phyloP scores from a whole-genome alignment of 2,888 invertebrate species.

The Teinopalpus imperialis region DNA sequence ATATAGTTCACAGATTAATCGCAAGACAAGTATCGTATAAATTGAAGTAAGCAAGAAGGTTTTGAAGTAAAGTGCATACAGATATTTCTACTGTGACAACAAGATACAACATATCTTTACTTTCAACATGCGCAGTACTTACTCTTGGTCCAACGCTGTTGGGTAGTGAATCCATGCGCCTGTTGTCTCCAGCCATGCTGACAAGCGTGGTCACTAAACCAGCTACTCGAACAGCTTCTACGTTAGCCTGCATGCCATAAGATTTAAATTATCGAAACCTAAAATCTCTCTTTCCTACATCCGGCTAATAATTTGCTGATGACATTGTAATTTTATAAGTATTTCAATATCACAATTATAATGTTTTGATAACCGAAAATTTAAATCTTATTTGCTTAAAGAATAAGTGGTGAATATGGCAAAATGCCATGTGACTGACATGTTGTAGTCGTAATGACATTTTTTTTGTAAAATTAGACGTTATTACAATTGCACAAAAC shows the following conservation, averaged over 20 bases:
- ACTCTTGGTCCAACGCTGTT: slow-evolving; percentile 81
- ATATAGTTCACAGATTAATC: too few relatives aligned
- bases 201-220: slow-evolving; percentile 92
- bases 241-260: slow-evolving; percentile 86
- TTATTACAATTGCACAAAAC: slow-evolving; percentile 8
- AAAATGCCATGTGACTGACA: slow-evolving; percentile 47
- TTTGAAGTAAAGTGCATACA: slow-evolving; percentile 4
- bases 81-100: slow-evolving; percentile 7
- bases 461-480: slow-evolving; percentile 34
- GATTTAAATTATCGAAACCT: slow-evolving; percentile 72
- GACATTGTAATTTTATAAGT: slow-evolving; percentile 11
- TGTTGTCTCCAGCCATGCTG: slow-evolving; percentile 87
- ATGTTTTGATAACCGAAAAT: slow-evolving; percentile 54
- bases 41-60: not conserved
- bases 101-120: not conserved
- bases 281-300: slow-evolving; percentile 13
- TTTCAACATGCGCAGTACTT: slow-evolving; percentile 47
- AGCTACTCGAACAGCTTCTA: slow-evolving; percentile 91
- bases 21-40: slow-evolving; percentile 1
- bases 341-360: slow-evolving; percentile 32
- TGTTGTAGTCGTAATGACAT: slow-evolving; percentile 37
- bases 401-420: slow-evolving; percentile 14
- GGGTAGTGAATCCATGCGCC: slow-evolving; percentile 75
- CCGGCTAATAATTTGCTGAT: slow-evolving; percentile 28
- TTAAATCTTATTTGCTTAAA: slow-evolving; percentile 69